Evolutionary conservation across 53 echinoderm and acorn worm species (phyloP).

Genomic region (Glandiceps talaboti): DNA sequence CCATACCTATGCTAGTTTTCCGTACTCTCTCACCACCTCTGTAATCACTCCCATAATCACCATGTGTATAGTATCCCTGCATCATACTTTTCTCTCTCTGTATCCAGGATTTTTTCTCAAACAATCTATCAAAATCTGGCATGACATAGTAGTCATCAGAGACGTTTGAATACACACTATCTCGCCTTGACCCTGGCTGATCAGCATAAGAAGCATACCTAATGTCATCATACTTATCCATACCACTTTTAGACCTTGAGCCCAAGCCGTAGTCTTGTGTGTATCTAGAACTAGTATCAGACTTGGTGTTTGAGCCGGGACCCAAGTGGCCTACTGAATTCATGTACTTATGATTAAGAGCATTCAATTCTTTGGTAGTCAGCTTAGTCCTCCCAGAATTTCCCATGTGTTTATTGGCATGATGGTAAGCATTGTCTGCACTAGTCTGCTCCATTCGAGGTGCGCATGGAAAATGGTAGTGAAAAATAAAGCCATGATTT

Average conservation of each 20-base stretch:
- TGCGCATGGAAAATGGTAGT: neutral
- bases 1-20: neutral
- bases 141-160: neutral
- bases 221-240: neutral
- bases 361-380: neutral
- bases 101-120: neutral
- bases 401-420: neutral
- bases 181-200: neutral
- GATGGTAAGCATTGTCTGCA: neutral
- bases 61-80: neutral
- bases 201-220: neutral
- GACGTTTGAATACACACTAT: neutral
- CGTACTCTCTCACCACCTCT: neutral
- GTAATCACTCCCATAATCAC: neutral
- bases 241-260: neutral
- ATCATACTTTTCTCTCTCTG: neutral
- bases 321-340: neutral
- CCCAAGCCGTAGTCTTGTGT: neutral
- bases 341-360: neutral
- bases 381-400: neutral
- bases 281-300: neutral
- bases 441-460: slow-evolving; percentile 1
- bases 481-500: neutral
- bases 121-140: neutral
- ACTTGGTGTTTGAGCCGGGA: neutral